A percentile compares a stretch with the other conserved stretches of the same genome.
These are phyloP conservation scores for Drosophila tropicalis DNA, from an alignment of 1,140 invertebrate genomes.

Conservation along the genomic window DNA sequence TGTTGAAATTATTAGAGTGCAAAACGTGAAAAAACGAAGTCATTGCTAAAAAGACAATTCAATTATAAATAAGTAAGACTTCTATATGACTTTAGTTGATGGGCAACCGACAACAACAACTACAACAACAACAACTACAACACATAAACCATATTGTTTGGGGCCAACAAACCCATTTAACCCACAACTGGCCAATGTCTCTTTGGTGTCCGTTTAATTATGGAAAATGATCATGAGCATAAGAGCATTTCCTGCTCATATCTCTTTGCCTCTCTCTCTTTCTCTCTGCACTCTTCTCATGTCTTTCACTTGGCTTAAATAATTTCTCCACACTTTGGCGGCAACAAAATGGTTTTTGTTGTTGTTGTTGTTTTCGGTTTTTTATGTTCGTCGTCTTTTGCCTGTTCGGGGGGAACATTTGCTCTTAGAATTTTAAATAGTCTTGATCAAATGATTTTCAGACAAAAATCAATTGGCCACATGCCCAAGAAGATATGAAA, in stretches of 20 bases:
- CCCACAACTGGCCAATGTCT: constrained; percentile 76
- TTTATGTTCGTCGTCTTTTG: constrained; percentile 29
- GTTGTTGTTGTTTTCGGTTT: constrained; percentile 2
- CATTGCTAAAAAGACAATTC: constrained; percentile 69
- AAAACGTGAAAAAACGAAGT: constrained; percentile 58
- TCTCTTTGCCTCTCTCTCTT: constrained; percentile 12
- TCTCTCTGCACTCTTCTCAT: constrained; percentile 24
- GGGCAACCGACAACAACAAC: not conserved
- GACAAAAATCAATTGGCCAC: constrained; percentile 26
- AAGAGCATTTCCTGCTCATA: constrained; percentile 73
- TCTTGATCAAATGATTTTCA: constrained; percentile 28
- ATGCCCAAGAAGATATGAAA: constrained; percentile 29
- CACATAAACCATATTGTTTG: constrained; percentile 7
- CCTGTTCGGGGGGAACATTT: constrained; percentile 49
- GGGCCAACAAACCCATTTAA: constrained; percentile 77
- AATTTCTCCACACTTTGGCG: constrained; percentile 70
- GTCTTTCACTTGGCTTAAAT: constrained; percentile 63
- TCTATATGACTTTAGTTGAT: not conserved
- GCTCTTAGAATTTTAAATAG: constrained; percentile 75
- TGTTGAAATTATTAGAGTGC: constrained; percentile 78
- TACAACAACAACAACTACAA: not conserved
- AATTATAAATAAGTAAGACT: constrained; percentile 36
- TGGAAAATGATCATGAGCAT: constrained; percentile 71
- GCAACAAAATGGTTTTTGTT: constrained; percentile 41
- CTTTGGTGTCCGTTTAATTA: constrained; percentile 67